Evolutionary conservation across 2,797 vertebrate species (phyloP), one percentile per base, ranked within the genome.

Genomic region (Remorina albescens): DNA sequence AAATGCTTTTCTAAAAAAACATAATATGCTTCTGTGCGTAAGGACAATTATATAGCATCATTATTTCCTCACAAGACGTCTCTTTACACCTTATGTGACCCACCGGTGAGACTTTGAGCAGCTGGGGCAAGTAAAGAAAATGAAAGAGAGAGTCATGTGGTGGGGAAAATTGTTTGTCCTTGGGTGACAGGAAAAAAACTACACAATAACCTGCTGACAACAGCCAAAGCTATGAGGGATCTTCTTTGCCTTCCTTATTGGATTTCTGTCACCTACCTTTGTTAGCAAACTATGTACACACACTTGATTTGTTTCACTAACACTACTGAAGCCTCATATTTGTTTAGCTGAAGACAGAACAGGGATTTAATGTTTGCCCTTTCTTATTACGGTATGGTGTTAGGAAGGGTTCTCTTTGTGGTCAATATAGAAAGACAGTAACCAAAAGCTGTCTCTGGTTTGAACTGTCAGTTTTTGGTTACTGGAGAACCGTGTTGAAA

Each of bases 131-230:
- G 62, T 55, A 61, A 70, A 66, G 50, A 66, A 37, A 65, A 54
- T 56, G 28, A 57, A 25, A 57, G 41, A 47, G 63, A 74, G 62
- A 58, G 58, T 67, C 71, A 71, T 51, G 69, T 61, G 62, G 54
- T 47, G 55, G 57, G 54, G 36, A 30, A 54, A 71, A 77, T 60
- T 39, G 16, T 9, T 72, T 71, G 55, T 76, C 60, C 58, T 60
- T 66, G 81, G 42, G 81, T 78, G 77, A 78, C 69, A 65, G 78
- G 74, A 79, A 61, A 62, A 81, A 84, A 86, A 83, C 67, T 65
- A 41, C 44, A 21, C 39, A 71, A 67, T 74, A 85, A 85, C 72
- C 76, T 71, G 41, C 78, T 81, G 58, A 68, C 15, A 39, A n/a
- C 44, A 68, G 47, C 63, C 39, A 69, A 61, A 80, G 37, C 34